Evolutionary conservation across 1,140 invertebrate species (phyloP).

Genomic region (Pogonognathellus flavescens): DNA sequence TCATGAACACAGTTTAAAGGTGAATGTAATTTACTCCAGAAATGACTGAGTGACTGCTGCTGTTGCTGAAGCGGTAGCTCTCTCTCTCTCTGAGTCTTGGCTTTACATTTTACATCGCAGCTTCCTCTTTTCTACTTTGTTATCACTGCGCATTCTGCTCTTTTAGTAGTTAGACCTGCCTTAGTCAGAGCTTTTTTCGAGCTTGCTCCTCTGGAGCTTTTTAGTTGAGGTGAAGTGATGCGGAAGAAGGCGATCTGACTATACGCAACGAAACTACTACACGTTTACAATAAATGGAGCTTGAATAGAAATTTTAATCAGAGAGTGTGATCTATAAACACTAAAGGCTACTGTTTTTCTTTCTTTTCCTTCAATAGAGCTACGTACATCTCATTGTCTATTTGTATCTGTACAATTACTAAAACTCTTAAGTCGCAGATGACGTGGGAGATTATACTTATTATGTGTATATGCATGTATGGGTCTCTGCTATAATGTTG

Average conservation of each 20-base stretch:
- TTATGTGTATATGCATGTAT: not conserved
- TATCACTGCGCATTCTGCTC: not conserved
- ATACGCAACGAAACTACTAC: not conserved
- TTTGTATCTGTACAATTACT: not conserved
- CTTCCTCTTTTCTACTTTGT: not conserved
- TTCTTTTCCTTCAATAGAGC: not conserved
- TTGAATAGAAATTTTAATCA: constrained; percentile 28
- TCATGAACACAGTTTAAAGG: constrained; percentile 15
- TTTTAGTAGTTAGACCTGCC: not conserved
- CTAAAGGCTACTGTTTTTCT: constrained; percentile 32
- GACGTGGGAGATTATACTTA: not conserved
- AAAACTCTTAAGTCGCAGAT: not conserved
- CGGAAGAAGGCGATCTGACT: constrained; percentile 18
- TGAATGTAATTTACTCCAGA: constrained; percentile 36
- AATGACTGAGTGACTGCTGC: not conserved
- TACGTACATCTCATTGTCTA: constrained; percentile 7
- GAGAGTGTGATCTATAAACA: not conserved
- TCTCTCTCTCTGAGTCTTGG: not conserved
- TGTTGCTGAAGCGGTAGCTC: not conserved
- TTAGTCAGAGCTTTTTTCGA: not conserved
- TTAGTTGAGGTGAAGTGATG: not conserved
- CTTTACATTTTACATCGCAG: not conserved
- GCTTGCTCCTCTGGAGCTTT: not conserved
- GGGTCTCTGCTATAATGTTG: not conserved
- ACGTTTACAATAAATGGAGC: not conserved